These are phyloP conservation scores for Zapornia atra DNA, from an alignment of 2,113 vertebrate genomes.

Conservation along the genomic window DNA sequence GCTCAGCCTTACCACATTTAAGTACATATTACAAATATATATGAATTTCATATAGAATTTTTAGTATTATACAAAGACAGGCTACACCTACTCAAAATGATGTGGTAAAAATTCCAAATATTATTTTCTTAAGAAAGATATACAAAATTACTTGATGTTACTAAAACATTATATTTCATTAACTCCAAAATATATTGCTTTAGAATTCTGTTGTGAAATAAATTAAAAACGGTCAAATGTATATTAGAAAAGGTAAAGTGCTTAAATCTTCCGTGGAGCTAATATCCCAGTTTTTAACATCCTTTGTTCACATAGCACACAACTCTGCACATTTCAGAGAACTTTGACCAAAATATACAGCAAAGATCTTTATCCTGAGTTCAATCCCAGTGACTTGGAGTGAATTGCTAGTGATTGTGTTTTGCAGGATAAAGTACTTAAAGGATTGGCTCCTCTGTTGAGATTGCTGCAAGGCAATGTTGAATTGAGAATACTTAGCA, in stretches of 20 bases:
- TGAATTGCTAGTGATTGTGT: not conserved
- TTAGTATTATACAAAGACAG: not conserved
- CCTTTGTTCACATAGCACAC: not conserved
- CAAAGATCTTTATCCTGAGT: not conserved
- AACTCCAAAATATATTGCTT: not conserved
- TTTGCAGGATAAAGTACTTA: not conserved
- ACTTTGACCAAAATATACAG: not conserved
- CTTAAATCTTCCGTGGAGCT: not conserved
- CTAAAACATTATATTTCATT: accelerated
- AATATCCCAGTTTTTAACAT: not conserved
- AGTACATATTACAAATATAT: not conserved
- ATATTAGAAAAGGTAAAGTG: not conserved
- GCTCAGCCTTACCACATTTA: not conserved
- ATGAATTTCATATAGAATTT: not conserved
- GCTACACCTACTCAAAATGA: not conserved
- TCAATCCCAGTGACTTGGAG: not conserved
- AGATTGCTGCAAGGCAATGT: not conserved
- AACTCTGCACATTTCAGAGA: not conserved
- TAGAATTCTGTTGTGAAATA: not conserved
- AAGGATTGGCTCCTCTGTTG: not conserved
- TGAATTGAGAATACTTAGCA: not conserved
- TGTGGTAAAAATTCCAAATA: not conserved
- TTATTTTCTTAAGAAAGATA: not conserved
- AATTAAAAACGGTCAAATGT: not conserved
- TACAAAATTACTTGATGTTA: not conserved